These are phyloP conservation scores for Heliconius hermathena DNA, from an alignment of 1,140 invertebrate genomes.

Conservation along the genomic window DNA sequence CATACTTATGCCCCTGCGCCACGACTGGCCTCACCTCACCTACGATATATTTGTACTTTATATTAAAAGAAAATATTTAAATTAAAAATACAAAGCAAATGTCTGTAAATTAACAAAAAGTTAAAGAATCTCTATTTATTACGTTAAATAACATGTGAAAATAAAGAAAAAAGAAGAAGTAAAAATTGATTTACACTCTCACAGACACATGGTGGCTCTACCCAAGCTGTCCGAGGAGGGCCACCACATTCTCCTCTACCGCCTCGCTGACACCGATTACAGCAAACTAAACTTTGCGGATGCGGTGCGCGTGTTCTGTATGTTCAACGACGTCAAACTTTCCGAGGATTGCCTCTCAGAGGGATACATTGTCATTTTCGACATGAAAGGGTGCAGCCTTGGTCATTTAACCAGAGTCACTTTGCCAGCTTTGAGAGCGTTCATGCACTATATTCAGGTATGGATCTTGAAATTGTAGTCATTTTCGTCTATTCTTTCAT, in stretches of 20 bases:
- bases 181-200: conserved; percentile 3
- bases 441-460: conserved; percentile 87
- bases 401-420: conserved; percentile 84
- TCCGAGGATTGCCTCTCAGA: conserved; percentile 84
- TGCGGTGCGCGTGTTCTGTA: conserved; percentile 84
- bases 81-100: background rate
- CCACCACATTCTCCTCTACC: conserved; percentile 83
- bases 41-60: no score
- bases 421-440: conserved; percentile 82
- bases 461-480: background rate
- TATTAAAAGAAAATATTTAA: background rate
- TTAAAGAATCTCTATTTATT: background rate
- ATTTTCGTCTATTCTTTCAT: background rate
- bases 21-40: no score
- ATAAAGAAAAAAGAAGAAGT: background rate
- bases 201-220: conserved; percentile 81
- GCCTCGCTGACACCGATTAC: conserved; percentile 83
- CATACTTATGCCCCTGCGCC: no score
- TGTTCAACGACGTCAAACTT: conserved; percentile 84
- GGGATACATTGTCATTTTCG: conserved; percentile 85
- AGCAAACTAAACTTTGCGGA: conserved; percentile 84
- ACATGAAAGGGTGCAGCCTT: conserved; percentile 85
- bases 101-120: no score
- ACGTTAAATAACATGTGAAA: background rate
- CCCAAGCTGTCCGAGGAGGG: conserved; percentile 84